phyloP scores from a whole-genome alignment of 1,140 invertebrate species.

The honey bee (Apis mellifera) region Amel_HAv3.1 CM009937.2:5604501-5605000 shows the following conservation, averaged over 20 bases:
- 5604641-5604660: no score
- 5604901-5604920: background rate
- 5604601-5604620: no score
- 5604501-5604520: no score
- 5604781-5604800: conserved; percentile 48
- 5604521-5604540: no score
- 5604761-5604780: background rate
- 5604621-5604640: no score
- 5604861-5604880: background rate
- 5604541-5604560: no score
- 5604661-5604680: background rate
- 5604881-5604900: conserved; percentile 1
- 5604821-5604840: conserved; percentile 3
- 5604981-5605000: no score
- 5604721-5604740: conserved; percentile 13
- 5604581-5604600: no score
- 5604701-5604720: conserved; percentile 17
- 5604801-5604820: background rate
- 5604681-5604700: background rate
- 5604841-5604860: background rate
- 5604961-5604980: no score
- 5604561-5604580: no score
- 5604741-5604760: conserved; percentile 16
- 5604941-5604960: background rate
- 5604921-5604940: background rate